A percentile compares a stretch with the other conserved stretches of the same genome.
Evolutionary conservation across 1,140 invertebrate species (phyloP).

Genomic region (Vanessa tameamea): DNA sequence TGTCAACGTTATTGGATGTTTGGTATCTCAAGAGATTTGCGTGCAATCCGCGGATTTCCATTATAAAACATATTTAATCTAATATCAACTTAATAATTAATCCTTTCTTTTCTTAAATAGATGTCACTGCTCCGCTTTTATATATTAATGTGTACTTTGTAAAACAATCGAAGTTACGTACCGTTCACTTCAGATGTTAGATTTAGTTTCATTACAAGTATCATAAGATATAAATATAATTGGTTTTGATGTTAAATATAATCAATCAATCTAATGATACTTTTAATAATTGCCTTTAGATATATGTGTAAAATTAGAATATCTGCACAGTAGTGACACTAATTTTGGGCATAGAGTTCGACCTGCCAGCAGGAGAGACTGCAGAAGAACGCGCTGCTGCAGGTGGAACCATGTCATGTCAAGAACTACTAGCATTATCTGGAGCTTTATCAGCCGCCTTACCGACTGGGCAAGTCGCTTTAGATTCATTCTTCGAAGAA

Average conservation of each 20-base stretch:
- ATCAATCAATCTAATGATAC: conserved; percentile 17
- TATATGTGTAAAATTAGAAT: background rate
- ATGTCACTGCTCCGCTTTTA: conserved; percentile 7
- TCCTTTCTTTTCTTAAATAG: background rate
- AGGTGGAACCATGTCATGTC: conserved; percentile 89
- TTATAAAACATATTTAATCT: conserved; percentile 3
- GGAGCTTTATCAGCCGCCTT: conserved; percentile 94
- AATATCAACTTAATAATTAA: background rate
- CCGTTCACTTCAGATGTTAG: background rate
- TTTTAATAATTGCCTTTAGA: conserved; percentile 18
- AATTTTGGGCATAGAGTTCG: conserved; percentile 73
- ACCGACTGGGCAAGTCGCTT: conserved; percentile 91
- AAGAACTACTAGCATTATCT: conserved; percentile 93
- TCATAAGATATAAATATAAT: background rate
- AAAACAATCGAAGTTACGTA: background rate
- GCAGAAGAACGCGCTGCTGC: conserved; percentile 69
- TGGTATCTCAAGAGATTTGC: background rate
- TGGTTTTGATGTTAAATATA: background rate
- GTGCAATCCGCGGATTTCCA: background rate
- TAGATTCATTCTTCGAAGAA: conserved; percentile 90
- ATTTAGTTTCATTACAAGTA: conserved; percentile 9
- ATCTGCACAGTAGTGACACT: conserved; percentile 53
- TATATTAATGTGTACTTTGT: background rate
- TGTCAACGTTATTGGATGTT: background rate
- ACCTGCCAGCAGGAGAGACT: conserved; percentile 71